Percentiles rank a stretch among this genome's conserved stretches.
Evolutionary conservation across 2,113 vertebrate genomes (phyloP).

Genomic region (Struthio camelus): DNA sequence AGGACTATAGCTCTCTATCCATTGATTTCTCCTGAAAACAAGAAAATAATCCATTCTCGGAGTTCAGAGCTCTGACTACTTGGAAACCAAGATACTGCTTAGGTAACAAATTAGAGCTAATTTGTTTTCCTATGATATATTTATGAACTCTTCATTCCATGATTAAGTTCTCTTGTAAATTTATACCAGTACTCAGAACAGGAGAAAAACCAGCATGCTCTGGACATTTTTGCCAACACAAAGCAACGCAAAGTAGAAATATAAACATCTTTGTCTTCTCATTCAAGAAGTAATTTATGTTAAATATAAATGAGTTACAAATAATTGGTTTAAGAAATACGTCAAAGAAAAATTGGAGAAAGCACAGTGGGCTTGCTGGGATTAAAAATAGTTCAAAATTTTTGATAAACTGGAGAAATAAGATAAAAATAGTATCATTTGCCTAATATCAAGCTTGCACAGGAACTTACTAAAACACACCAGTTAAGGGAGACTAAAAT

Average conservation of each 20-base stretch:
- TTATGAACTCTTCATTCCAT: slow-evolving; percentile 31
- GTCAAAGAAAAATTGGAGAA: neutral
- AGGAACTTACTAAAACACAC: slow-evolving; percentile 5
- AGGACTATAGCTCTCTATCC: neutral
- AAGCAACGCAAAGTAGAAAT: neutral
- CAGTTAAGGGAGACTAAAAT: slow-evolving; percentile 19
- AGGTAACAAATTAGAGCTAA: slow-evolving; percentile 2
- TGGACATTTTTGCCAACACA: neutral
- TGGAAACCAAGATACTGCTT: slow-evolving; percentile 16
- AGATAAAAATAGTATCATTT: neutral
- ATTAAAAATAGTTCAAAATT: slow-evolving; percentile 6
- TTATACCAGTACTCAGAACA: neutral
- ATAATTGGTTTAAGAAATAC: neutral
- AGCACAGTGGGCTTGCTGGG: neutral
- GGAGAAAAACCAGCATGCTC: neutral
- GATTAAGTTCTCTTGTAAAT: neutral
- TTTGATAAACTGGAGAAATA: neutral
- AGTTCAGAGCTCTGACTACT: neutral
- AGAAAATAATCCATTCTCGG: slow-evolving; percentile 14
- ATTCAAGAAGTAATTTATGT: neutral
- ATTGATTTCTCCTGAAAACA: slow-evolving; percentile 19
- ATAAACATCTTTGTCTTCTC: neutral
- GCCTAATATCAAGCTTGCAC: neutral
- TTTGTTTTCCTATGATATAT: slow-evolving; percentile 17
- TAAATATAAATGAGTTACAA: neutral